Evolutionary conservation across 2,888 invertebrate species (phyloP).

Genomic region (Blastobasis adustella): DNA sequence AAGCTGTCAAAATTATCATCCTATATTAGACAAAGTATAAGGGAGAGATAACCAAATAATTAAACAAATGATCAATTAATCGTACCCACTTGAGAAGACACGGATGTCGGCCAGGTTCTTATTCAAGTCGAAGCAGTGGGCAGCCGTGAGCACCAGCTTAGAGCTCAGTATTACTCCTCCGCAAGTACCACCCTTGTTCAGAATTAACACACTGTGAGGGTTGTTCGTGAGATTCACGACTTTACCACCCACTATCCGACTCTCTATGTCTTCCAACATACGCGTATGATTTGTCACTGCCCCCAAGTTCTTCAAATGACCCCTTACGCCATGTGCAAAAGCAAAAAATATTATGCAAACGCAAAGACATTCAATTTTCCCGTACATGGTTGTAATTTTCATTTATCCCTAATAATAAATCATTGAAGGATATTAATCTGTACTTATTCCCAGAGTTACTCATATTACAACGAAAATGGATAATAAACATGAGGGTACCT

Average conservation of each 20-base stretch:
- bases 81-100: constrained; percentile 27
- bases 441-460: too few relatives aligned
- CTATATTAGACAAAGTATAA: too few relatives aligned
- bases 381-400: not conserved
- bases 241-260: constrained; percentile 24
- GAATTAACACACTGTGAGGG: constrained; percentile 29
- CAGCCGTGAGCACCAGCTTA: constrained; percentile 32
- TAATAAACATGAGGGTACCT: too few relatives aligned
- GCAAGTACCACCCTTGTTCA: constrained; percentile 29
- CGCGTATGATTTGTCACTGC: constrained; percentile 19
- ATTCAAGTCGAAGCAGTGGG: constrained; percentile 35
- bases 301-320: constrained; percentile 29
- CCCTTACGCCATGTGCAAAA: constrained; percentile 1
- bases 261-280: constrained; percentile 11
- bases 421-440: too few relatives aligned
- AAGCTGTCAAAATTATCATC: too few relatives aligned
- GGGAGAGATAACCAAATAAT: too few relatives aligned
- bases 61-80: not conserved
- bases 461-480: too few relatives aligned
- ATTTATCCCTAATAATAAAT: too few relatives aligned
- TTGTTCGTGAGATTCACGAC: constrained; percentile 15
- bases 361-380: not conserved
- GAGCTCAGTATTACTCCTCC: constrained; percentile 28
- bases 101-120: constrained; percentile 28
- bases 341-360: not conserved